These are phyloP conservation scores for Drepanosiphum platanoidis DNA, from an alignment of 2,888 invertebrate genomes.

Conservation along the genomic window DNA sequence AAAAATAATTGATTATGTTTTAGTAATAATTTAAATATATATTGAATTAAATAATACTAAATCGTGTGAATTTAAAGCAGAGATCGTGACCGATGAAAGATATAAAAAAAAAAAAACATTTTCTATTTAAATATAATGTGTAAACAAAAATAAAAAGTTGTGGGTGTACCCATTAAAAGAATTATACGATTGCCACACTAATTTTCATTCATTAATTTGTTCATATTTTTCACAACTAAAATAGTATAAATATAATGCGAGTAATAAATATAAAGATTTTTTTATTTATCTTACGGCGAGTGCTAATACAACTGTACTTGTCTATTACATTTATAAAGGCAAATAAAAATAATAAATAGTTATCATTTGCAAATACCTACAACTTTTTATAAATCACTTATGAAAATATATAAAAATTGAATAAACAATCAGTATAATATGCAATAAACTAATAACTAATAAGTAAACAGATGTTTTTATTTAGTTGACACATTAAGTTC, in stretches of 20 bases:
- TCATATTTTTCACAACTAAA: not conserved
- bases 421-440: too few relatives aligned
- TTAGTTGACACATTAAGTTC: too few relatives aligned
- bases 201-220: not conserved
- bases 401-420: too few relatives aligned
- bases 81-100: not conserved
- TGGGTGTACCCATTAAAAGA: not conserved
- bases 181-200: not conserved
- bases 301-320: too few relatives aligned
- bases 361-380: too few relatives aligned
- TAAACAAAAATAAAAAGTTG: not conserved
- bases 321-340: too few relatives aligned
- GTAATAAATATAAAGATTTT: too few relatives aligned
- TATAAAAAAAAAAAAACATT: not conserved
- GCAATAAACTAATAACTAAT: too few relatives aligned
- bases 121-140: not conserved
- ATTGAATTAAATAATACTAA: not conserved
- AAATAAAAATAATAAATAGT: too few relatives aligned
- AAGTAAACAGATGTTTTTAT: too few relatives aligned
- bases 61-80: not conserved
- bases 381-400: too few relatives aligned
- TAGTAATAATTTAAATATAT: not conserved
- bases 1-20: not conserved
- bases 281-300: too few relatives aligned
- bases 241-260: not conserved